A percentile compares a stretch with the other conserved stretches of the same genome.
phyloP scores from a whole-genome alignment of 2,113 vertebrate genomes.

The Bufo bufo region DNA sequence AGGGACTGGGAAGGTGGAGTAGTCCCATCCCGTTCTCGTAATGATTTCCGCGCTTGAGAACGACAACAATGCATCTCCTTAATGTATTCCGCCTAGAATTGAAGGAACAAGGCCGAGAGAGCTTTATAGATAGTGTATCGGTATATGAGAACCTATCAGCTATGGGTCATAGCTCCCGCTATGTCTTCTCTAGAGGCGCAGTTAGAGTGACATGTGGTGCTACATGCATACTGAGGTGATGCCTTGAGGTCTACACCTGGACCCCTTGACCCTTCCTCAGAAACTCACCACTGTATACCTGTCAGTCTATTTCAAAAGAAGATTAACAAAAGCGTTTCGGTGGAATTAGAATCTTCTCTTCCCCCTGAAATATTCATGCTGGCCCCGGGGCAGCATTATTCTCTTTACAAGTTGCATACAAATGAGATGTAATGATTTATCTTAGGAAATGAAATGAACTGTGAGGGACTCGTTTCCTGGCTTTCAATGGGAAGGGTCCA shows the following conservation, averaged over 20 bases:
- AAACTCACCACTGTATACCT: conserved; percentile 41
- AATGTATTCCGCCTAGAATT: conserved; percentile 31
- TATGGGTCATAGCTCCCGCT: conserved; percentile 4
- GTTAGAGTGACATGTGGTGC: conserved; percentile 47
- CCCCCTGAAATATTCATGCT: conserved; percentile 55
- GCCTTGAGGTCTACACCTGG: conserved; percentile 50
- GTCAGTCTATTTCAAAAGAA: conserved; percentile 42
- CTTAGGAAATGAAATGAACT: conserved; percentile 52
- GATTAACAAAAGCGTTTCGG: conserved; percentile 54
- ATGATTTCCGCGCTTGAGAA: not conserved
- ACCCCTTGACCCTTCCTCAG: not conserved
- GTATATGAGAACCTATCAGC: conserved; percentile 27
- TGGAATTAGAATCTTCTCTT: conserved; percentile 50
- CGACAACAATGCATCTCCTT: not conserved
- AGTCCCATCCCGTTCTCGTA: not conserved
- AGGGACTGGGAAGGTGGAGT: not conserved
- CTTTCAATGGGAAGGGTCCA: conserved; percentile 12
- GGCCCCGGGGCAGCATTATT: conserved; percentile 56
- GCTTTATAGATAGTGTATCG: conserved; percentile 49
- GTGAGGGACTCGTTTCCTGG: conserved; percentile 27
- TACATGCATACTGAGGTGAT: conserved; percentile 41
- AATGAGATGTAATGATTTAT: conserved; percentile 57
- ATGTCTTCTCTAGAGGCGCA: conserved; percentile 23
- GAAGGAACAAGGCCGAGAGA: not conserved
- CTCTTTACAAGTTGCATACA: conserved; percentile 58